phyloP scores from a whole-genome alignment of 2,797 vertebrate species.

The Picus viridis region DNA sequence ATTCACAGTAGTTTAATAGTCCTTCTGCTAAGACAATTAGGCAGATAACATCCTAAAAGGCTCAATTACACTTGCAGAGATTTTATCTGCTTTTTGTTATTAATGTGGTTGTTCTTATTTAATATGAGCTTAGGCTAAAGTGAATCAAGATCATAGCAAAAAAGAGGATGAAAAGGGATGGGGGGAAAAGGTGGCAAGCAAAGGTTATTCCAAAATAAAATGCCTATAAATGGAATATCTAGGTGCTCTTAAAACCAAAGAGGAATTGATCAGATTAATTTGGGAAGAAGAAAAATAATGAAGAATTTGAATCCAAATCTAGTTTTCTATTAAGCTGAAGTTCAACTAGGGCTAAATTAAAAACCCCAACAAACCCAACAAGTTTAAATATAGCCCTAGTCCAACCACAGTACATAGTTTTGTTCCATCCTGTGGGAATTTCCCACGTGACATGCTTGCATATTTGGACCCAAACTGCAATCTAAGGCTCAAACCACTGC shows the following conservation, averaged over 20 bases:
- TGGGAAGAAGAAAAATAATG: neutral
- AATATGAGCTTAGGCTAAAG: neutral
- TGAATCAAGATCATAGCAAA: neutral
- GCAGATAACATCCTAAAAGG: conserved; percentile 30
- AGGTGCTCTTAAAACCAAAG: neutral
- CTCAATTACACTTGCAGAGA: neutral
- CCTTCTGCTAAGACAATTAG: neutral
- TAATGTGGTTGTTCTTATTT: neutral
- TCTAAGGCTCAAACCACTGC: neutral
- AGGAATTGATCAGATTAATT: neutral
- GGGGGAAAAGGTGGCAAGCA: neutral
- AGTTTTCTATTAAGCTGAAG: neutral
- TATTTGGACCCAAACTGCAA: neutral
- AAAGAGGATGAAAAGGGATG: neutral
- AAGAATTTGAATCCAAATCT: neutral
- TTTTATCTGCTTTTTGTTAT: neutral
- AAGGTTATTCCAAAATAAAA: neutral
- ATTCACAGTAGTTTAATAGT: conserved; percentile 9
- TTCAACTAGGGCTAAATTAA: neutral
- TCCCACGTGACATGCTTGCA: neutral
- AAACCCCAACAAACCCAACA: neutral
- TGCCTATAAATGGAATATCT: neutral
- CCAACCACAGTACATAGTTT: neutral
- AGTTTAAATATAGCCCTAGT: neutral
- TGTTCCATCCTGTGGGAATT: neutral